Base-by-base conservation (phyloP, 1,140 invertebrate genomes). In the Ruditapes philippinarum region DNA sequence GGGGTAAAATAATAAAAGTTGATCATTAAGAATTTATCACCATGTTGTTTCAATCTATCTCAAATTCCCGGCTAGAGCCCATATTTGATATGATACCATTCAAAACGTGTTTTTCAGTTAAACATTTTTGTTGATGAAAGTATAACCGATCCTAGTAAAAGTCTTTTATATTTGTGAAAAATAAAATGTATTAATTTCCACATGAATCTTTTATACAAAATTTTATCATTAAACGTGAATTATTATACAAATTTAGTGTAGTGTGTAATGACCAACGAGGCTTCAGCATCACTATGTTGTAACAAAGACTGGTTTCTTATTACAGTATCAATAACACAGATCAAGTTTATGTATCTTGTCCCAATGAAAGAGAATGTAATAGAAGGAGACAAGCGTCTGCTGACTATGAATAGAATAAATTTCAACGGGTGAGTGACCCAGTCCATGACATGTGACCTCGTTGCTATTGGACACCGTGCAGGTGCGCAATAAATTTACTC, bases 201-300 rank as follows among this genome's bases (percentile, higher is more conserved):
- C 28, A 33, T 36, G n/a, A 78, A 17, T 36, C 74, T 78, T n/a
- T 76, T 78, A 36, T 78, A 78, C 74, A 78, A 81, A 80, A 9
- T 40, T 81, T 49, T 62, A 54, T 81, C 79, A 65, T 81, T 81
- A 81, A 81, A 81, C 19, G 1, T 62, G 33, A 65, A 81, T 65
- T 62, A 81, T 65, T 62, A 81, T 65, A 62, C 42, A 62, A 81
- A 81, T 45, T 81, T 65, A 81, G 62, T 81, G 79, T 81, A 81
- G 33, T 81, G 60, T 81, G 33, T 65, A 81, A 81, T 57, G 42
- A 7, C 28, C 49, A 65, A 54, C 62, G 45, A 42, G 40, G 54
- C 42, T 33, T n/a, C 22, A 40, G 49, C 33, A n/a, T 25, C 79
- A 36, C 49, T 19, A 9, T 54, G 79, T 14, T 28, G 36, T 62